phyloP scores from a whole-genome alignment of 2,888 invertebrate genomes.

The Eucera pruinosa region DNA sequence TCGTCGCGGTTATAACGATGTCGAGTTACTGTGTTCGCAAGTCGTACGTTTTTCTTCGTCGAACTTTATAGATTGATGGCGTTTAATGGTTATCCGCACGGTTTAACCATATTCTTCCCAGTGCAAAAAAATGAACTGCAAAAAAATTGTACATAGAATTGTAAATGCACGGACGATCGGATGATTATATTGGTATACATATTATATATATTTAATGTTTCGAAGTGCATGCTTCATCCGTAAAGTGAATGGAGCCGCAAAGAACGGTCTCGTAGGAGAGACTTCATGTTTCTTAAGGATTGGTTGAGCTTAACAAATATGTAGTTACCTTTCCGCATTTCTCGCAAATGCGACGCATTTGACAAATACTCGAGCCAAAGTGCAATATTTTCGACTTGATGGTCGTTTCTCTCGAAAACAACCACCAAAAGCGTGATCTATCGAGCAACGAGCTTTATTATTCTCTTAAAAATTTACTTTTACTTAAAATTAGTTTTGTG shows the following conservation, averaged over 20 bases:
- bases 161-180: constrained; percentile 54
- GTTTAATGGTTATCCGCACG: constrained; percentile 3
- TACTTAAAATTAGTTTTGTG: not conserved
- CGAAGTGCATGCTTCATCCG: constrained; percentile 42
- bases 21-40: not conserved
- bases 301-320: constrained; percentile 1
- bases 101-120: constrained; percentile 12
- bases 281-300: constrained; percentile 28
- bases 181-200: constrained; percentile 36
- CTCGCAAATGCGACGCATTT: not conserved
- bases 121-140: not conserved
- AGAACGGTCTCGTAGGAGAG: constrained; percentile 20
- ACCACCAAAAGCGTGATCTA: not conserved
- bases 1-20: constrained; percentile 7
- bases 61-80: not conserved
- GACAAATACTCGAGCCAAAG: constrained; percentile 53
- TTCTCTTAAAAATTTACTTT: not conserved
- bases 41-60: too few species aligned
- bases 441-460: constrained; percentile 33
- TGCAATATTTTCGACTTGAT: constrained; percentile 43
- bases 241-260: constrained; percentile 22
- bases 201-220: constrained; percentile 48
- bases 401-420: not conserved
- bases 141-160: constrained; percentile 45
- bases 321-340: not conserved